phyloP scores from a whole-genome alignment of 2,888 invertebrate species.

The Meteorus colon region DNA sequence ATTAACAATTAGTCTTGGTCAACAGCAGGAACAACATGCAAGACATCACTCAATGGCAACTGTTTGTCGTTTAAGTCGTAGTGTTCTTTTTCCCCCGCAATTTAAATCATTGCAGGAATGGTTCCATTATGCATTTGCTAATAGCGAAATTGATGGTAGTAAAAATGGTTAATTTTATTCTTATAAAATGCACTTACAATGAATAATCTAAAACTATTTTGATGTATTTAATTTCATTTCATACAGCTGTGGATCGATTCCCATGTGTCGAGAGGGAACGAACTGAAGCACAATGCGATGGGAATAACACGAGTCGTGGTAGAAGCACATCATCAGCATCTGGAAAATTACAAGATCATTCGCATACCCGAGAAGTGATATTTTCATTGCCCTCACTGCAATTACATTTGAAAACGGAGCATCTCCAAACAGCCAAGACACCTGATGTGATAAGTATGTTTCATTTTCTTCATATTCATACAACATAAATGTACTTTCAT shows the following conservation, averaged over 20 bases:
- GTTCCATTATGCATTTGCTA: conserved; percentile 97
- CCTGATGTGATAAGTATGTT: conserved; percentile 79
- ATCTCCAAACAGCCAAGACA: conserved; percentile 84
- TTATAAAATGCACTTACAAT: conserved; percentile 9
- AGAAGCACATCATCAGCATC: conserved; percentile 74
- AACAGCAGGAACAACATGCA: conserved; percentile 77
- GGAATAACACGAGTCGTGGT: conserved; percentile 69
- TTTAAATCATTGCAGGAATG: conserved; percentile 95
- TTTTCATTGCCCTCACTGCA: conserved; percentile 95
- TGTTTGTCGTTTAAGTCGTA: conserved; percentile 92
- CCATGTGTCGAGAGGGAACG: conserved; percentile 89
- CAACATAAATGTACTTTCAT: conserved; percentile 15
- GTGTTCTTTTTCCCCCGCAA: conserved; percentile 95
- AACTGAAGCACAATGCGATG: conserved; percentile 74
- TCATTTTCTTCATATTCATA: conserved; percentile 12
- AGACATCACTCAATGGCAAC: conserved; percentile 94
- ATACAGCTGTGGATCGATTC: conserved; percentile 89
- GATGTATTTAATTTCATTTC: neutral
- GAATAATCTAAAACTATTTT: conserved; percentile 8
- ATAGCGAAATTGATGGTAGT: conserved; percentile 93
- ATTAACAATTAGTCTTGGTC: conserved; percentile 90
- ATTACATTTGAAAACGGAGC: conserved; percentile 94
- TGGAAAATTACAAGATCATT: conserved; percentile 83
- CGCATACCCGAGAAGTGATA: conserved; percentile 94
- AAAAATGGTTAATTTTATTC: conserved; percentile 16